Evolutionary conservation across 2,888 invertebrate genomes (phyloP).

Genomic region (Sarcophaga subvicina): DNA sequence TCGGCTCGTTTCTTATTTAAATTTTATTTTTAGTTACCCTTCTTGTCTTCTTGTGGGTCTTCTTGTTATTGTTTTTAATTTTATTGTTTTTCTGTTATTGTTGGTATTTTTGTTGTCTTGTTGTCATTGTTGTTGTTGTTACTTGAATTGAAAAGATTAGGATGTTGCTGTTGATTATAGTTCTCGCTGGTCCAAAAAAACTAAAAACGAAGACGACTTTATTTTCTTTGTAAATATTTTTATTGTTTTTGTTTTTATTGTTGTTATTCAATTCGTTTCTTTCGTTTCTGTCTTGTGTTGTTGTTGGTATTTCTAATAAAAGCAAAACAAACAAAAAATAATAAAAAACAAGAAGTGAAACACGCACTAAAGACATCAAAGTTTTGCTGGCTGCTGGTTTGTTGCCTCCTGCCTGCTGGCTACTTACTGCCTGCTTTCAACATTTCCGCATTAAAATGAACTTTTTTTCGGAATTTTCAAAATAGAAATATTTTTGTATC

Average conservation of each 20-base stretch:
- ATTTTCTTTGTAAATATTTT: not conserved
- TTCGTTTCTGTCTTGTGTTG: constrained; percentile 6
- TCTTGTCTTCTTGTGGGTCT: no score
- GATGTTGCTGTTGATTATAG: constrained; percentile 34
- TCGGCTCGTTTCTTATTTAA: no score
- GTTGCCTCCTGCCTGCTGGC: not conserved
- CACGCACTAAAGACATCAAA: constrained; percentile 66
- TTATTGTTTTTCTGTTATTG: no score
- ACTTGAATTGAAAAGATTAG: constrained; percentile 48
- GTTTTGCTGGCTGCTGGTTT: not conserved
- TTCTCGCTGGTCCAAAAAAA: not conserved
- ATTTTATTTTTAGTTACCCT: no score
- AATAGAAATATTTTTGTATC: constrained; percentile 33
- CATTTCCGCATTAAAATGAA: constrained; percentile 67
- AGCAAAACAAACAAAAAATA: no score
- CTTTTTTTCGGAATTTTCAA: constrained; percentile 33
- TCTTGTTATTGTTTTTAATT: not conserved
- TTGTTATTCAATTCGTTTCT: constrained; percentile 6
- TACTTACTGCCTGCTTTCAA: constrained; percentile 46
- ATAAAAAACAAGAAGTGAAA: constrained; percentile 10
- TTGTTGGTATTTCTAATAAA: constrained; percentile 7
- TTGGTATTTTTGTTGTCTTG: not conserved
- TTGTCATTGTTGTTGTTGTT: constrained; percentile 22
- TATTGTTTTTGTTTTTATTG: not conserved
- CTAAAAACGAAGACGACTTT: constrained; percentile 7